Evolutionary conservation across 1,140 invertebrate genomes (phyloP), one percentile per base, ranked within the genome.

Genomic region (Bombus picipes): DNA sequence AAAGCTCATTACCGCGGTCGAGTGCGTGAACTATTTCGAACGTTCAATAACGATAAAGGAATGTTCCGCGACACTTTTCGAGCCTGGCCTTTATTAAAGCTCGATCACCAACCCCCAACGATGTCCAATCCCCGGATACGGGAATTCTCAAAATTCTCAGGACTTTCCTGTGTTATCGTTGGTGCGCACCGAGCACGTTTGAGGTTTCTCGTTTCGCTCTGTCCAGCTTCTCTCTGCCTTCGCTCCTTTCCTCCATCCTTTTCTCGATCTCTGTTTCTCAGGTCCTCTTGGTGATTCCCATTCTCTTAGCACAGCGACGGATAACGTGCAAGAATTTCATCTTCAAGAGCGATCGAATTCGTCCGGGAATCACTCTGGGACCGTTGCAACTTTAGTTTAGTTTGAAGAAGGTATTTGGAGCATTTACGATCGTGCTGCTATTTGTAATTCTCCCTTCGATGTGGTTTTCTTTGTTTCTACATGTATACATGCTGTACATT

Each of bases 1-100:
- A 86, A 90, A 86, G 86, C 86, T 90, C 88, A 86, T 90, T 90
- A 86, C 85, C 76, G 68, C 68, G 80, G 57, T 37, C 77, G 75
- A 81, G 47, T 90, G 86, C 86, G 81, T 84, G 37, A 90, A 90
- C 86, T 90, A 90, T 90, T 90, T 90, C 88, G 88, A 88, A 73
- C 86, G 83, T 84, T 88, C 80, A 73, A 78, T 90, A 81, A 81
- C 88, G 81, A 90, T 86, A 82, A 78, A 83, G 83, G 88, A 90
- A 89, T 89, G 88, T 85, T 85, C 83, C 73, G 34, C 39, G 77
- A 34, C 57, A 74, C 77, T 81, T 83, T 88, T 86, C 70, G 68
- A 57, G 65, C 66, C 68, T 53, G 39, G 68, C 88, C 73, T 90
- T 87, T 90, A 90, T 90, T 90, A 89, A 85, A 90, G 66, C 68